phyloP scores from a whole-genome alignment of 2,888 invertebrate genomes.

The Microplitis deprimator region DNA sequence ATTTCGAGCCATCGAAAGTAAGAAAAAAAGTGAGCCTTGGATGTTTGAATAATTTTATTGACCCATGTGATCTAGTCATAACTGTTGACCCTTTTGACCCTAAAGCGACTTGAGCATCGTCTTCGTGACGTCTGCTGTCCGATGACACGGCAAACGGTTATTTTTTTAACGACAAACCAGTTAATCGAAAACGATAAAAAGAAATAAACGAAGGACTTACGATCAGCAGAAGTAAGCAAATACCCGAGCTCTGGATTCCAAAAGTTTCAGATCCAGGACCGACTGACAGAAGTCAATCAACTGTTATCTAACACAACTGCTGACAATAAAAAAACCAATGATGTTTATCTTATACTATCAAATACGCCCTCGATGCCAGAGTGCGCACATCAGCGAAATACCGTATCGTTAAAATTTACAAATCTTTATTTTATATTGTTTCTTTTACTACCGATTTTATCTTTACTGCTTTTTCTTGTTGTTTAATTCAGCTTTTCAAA shows the following conservation, averaged over 20 bases:
- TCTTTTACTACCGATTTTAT: too few relatives aligned
- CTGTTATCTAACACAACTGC: background rate
- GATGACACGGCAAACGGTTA: background rate
- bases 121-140: background rate
- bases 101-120: background rate
- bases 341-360: background rate
- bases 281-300: background rate
- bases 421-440: too few relatives aligned
- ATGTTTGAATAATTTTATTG: background rate
- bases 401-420: too few relatives aligned
- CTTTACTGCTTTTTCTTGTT: too few relatives aligned
- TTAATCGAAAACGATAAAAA: background rate
- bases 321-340: background rate
- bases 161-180: background rate
- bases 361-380: background rate
- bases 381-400: too few relatives aligned
- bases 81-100: background rate
- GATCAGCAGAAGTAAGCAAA: background rate
- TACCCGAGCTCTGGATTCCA: background rate
- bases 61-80: background rate
- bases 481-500: too few relatives aligned
- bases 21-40: background rate
- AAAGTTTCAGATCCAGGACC: background rate
- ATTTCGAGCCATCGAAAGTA: too few relatives aligned
- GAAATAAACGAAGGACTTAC: background rate